Base-by-base conservation (phyloP, 1,140 invertebrate genomes). In the Brachionus plicatilis region DNA sequence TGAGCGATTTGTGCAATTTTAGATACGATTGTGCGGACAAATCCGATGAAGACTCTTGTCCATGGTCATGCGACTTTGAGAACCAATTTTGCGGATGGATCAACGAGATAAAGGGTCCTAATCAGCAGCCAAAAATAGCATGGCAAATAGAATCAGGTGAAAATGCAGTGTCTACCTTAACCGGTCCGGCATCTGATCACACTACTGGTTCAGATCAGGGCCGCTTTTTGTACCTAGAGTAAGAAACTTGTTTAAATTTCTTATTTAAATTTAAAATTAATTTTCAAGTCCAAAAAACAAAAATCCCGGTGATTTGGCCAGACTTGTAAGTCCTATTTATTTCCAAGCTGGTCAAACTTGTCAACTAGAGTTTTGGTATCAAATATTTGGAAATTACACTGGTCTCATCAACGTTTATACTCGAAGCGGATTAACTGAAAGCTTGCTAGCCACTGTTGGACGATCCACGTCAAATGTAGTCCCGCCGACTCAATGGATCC, bases 41-140 rank as follows among this genome's bases (percentile, higher is more conserved):
- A 27, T 87, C 87, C 17, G 88, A 89, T 85, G 88, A 89, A 85
- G 50, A 53, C 0, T 85, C 84, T n/a, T 89, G 88, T 86, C 87
- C 87, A 11, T 56, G 85, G 82, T n/a, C 82, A 37, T 84, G 82
- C 72, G 65, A 84, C 33, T 84, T 84, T 9, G 68, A 84, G 24
- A 68, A 76, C 9, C 8, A 50, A 6, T 76, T 76, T 65, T 82
- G 79, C 24, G 53, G 53, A 5, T 82, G 79, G 79, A 12, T 45
- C 0, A 82, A 82, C 41, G 79, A 82, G 41, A 65, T 82, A 20
- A 68, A 60, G 41, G 79, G 79, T 37, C 41, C 50, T 9, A 82
- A 82, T 47, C 53, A 68, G 33, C 79, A 60, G 17, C 79, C 79
- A 41, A 82, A 82, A 45, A 82, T 82, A 65, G 14, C 79, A 29